Conservation (phyloP, 1,140 invertebrate species). For the Teleopsis dalmanni region DNA sequence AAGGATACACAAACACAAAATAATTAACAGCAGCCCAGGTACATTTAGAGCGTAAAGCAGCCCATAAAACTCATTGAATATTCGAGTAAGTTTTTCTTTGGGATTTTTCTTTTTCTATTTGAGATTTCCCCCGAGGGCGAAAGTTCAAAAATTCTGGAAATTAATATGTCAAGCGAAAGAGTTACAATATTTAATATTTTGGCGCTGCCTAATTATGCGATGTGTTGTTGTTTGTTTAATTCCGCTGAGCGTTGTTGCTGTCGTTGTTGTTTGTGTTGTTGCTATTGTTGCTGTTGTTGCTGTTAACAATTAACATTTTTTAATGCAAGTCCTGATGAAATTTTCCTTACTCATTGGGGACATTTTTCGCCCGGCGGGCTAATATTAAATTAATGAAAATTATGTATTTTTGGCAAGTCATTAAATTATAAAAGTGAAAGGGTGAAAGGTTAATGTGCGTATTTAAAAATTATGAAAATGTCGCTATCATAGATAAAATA, state of each 20-base stretch:
- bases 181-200: constrained; percentile 2
- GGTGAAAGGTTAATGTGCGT: constrained; percentile 3
- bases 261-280: background rate
- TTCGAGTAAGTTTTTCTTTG: no score
- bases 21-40: no score
- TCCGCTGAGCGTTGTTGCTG: background rate
- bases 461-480: constrained; percentile 19
- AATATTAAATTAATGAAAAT: constrained; percentile 20
- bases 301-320: constrained; percentile 3
- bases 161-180: constrained; percentile 17
- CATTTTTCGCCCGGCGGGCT: constrained; percentile 13
- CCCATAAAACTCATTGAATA: no score
- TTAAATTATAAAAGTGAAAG: background rate
- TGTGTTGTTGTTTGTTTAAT: constrained; percentile 3
- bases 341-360: constrained; percentile 12
- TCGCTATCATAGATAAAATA: no score
- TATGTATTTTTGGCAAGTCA: constrained; percentile 6
- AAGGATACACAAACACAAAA: no score
- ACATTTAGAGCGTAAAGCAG: no score
- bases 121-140: constrained; percentile 13
- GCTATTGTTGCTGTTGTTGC: background rate
- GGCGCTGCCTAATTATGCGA: constrained; percentile 15
- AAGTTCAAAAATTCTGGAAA: constrained; percentile 13
- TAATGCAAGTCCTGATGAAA: background rate
- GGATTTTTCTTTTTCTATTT: no score